Percentiles rank a stretch among this genome's conserved stretches.
These are phyloP conservation scores for Vireo griseus DNA, from an alignment of 2,797 vertebrate species.

Conservation along the genomic window DNA sequence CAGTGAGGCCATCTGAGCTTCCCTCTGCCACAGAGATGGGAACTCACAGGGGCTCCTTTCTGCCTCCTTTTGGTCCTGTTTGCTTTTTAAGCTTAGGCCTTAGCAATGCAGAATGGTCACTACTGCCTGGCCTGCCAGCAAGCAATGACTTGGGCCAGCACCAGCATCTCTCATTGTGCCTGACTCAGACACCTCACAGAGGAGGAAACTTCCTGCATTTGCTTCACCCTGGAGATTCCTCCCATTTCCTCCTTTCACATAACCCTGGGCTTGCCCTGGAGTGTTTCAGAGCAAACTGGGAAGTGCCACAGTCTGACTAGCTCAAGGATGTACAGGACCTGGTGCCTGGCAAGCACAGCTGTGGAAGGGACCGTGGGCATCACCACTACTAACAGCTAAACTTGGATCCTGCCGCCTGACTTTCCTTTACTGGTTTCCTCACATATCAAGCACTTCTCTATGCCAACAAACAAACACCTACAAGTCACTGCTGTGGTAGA, in stretches of 20 bases:
- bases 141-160: background rate
- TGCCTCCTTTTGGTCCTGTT: background rate
- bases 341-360: background rate
- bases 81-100: background rate
- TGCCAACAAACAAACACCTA: background rate
- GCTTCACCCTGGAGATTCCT: background rate
- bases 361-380: background rate
- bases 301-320: background rate
- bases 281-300: background rate
- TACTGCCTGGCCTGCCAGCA: background rate
- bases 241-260: background rate
- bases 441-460: background rate
- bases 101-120: background rate
- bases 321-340: background rate
- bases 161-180: background rate
- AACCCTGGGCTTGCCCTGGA: background rate
- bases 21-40: background rate
- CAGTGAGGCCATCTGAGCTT: background rate
- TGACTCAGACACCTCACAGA: background rate
- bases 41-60: background rate
- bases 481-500: background rate
- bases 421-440: background rate
- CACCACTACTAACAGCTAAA: background rate
- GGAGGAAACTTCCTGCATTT: background rate
- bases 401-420: background rate